Conservation (phyloP, 2,888 invertebrate species). For the Napeogenes sylphis region DNA sequence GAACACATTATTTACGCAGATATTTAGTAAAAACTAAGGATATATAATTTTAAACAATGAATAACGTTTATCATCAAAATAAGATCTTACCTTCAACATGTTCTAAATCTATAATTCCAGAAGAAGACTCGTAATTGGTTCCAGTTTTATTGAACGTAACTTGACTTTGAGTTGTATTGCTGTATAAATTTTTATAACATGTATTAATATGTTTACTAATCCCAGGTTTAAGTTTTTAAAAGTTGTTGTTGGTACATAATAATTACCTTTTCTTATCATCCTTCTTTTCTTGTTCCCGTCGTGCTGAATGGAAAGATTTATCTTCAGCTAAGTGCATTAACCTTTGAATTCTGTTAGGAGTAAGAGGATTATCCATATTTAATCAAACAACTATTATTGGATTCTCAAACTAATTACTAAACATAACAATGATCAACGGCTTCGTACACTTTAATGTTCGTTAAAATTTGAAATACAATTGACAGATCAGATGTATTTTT, state of each 20-base stretch:
- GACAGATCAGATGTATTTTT: neutral
- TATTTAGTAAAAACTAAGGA: too few species aligned
- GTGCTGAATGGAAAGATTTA: conserved; percentile 49
- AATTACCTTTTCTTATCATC: conserved; percentile 48
- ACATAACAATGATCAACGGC: neutral
- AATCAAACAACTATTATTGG: neutral
- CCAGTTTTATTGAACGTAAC: conserved; percentile 38
- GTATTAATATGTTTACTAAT: neutral
- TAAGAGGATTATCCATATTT: conserved; percentile 62
- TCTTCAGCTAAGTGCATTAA: conserved; percentile 66
- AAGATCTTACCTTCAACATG: conserved; percentile 54
- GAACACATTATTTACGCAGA: too few species aligned
- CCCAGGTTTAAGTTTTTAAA: neutral
- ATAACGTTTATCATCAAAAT: neutral
- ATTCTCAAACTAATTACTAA: neutral
- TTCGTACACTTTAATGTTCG: neutral
- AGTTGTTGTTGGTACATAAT: neutral
- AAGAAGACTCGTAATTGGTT: conserved; percentile 54
- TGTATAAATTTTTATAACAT: conserved; percentile 7
- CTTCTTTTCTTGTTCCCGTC: conserved; percentile 40
- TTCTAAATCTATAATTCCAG: conserved; percentile 66
- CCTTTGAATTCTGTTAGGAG: conserved; percentile 64
- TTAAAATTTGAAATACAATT: neutral
- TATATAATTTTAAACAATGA: neutral
- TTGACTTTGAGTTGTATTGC: conserved; percentile 32